Conservation (phyloP, 1,140 invertebrate genomes). For the Heliconius himera region DNA sequence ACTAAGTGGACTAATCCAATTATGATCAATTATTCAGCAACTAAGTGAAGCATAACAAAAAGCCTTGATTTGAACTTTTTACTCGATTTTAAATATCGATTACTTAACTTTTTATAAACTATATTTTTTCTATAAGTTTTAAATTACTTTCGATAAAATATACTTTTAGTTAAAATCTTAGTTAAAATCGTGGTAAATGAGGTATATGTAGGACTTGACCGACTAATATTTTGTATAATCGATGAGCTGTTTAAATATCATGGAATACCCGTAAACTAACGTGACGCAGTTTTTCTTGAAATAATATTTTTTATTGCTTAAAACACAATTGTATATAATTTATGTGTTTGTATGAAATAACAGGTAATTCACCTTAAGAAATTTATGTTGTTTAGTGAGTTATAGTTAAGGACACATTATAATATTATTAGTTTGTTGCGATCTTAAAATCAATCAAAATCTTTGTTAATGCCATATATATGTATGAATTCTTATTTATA, state of each 20-base stretch:
- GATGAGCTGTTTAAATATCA: not conserved
- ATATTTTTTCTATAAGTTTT: not conserved
- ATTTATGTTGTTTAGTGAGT: not conserved
- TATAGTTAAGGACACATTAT: not conserved
- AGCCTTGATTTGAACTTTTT: slow-evolving; percentile 14
- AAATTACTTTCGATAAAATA: not conserved
- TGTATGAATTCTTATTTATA: no score
- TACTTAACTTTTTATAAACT: not conserved
- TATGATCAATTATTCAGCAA: slow-evolving; percentile 35
- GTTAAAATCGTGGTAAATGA: not conserved
- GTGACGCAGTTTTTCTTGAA: not conserved
- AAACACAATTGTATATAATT: not conserved
- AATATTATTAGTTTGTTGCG: not conserved
- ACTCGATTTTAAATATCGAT: slow-evolving; percentile 3
- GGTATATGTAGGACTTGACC: not conserved
- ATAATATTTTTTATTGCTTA: not conserved
- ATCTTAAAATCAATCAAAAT: not conserved
- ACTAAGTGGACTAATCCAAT: slow-evolving; percentile 50
- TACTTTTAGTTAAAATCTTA: not conserved
- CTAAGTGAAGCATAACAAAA: slow-evolving; percentile 13
- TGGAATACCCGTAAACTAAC: not conserved
- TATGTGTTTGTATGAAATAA: not conserved
- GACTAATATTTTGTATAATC: not conserved
- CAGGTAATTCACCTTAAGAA: not conserved
- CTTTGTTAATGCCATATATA: no score